A percentile compares a stretch with the other conserved stretches of the same genome.
These are phyloP conservation scores for Achlya flavicornis DNA, from an alignment of 2,888 invertebrate species.

Conservation along the genomic window DNA sequence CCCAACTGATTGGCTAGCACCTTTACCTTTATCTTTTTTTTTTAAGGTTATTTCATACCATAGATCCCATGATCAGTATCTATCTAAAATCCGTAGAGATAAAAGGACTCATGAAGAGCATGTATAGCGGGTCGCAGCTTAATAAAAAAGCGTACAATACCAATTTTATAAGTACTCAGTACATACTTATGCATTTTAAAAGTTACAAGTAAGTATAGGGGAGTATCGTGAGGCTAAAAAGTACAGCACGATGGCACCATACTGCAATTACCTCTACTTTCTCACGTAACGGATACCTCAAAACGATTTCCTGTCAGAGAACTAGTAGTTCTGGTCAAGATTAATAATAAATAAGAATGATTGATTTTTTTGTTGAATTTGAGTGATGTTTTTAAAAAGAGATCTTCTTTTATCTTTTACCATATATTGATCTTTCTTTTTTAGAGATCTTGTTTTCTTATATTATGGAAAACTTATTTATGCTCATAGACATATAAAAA, in stretches of 20 bases:
- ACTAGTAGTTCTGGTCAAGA: background rate
- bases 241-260: slow-evolving; percentile 6
- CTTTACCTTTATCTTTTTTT: too few species aligned
- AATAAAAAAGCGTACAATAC: background rate
- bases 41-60: too few species aligned
- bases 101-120: too few species aligned
- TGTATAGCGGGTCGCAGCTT: too few species aligned
- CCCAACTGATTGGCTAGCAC: too few species aligned
- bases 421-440: too few species aligned
- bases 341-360: background rate
- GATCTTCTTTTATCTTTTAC: too few species aligned
- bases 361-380: background rate
- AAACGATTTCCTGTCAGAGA: slow-evolving; percentile 4
- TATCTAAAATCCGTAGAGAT: too few species aligned
- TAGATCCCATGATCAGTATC: too few species aligned
- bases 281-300: slow-evolving; percentile 4
- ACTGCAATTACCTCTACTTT: background rate
- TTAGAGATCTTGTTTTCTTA: too few species aligned
- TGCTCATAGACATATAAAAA: too few species aligned
- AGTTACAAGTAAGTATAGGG: slow-evolving; percentile 1
- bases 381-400: background rate
- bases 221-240: background rate
- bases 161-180: background rate
- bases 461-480: too few species aligned
- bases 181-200: background rate